Percentiles rank a stretch among this genome's conserved stretches.
These are phyloP conservation scores for Scelioninae gen. 2 DNA, from an alignment of 2,888 invertebrate species.

Conservation along the genomic window DNA sequence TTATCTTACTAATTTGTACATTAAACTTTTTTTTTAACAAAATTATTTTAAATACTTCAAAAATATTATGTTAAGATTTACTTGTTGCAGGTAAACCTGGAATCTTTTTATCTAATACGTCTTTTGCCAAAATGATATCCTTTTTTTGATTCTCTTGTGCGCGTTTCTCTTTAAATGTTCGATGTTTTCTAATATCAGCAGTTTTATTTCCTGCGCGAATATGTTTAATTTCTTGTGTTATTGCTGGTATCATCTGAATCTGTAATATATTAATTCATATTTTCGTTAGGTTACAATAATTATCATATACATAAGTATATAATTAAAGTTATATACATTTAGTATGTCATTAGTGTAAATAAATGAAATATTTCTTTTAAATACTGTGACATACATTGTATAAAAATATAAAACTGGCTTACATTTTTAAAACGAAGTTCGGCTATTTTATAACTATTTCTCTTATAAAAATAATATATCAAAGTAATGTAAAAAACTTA, in stretches of 20 bases:
- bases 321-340: no score
- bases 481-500: constrained; percentile 62
- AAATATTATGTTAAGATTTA: background rate
- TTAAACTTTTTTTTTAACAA: no score
- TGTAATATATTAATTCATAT: constrained; percentile 74
- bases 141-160: constrained; percentile 77
- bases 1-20: no score
- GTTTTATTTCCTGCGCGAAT: background rate
- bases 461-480: constrained; percentile 1
- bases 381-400: no score
- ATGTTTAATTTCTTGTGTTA: constrained; percentile 75
- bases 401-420: no score
- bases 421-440: no score
- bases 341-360: no score
- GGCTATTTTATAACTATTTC: no score
- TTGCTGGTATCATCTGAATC: constrained; percentile 77
- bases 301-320: background rate
- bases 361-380: no score
- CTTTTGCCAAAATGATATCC: constrained; percentile 64
- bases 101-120: constrained; percentile 63
- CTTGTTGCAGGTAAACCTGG: constrained; percentile 20
- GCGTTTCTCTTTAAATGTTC: constrained; percentile 75
- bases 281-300: constrained; percentile 28
- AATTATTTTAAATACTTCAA: background rate
- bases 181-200: background rate